phyloP scores from a whole-genome alignment of 2,797 vertebrate genomes.

The Pseudochirops corinnae region DNA sequence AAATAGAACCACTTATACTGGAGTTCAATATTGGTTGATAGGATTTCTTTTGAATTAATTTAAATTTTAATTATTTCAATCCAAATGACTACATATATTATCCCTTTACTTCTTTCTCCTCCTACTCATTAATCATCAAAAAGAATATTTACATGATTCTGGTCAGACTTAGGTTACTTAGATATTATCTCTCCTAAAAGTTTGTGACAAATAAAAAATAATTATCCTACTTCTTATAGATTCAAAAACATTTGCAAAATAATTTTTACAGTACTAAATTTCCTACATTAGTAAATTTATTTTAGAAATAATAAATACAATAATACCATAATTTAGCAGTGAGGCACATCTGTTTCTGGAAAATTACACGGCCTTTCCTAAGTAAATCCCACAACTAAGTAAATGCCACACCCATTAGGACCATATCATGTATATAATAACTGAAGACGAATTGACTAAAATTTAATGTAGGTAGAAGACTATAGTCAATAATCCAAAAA shows the following conservation, averaged over 20 bases:
- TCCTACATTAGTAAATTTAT: neutral
- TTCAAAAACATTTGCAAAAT: slow-evolving; percentile 13
- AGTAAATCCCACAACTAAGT: neutral
- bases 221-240: neutral
- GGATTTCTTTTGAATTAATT: slow-evolving; percentile 23
- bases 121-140: neutral
- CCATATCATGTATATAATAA: neutral
- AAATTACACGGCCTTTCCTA: neutral
- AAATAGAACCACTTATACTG: slow-evolving; percentile 33
- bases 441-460: neutral
- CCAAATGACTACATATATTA: neutral
- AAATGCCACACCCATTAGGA: neutral
- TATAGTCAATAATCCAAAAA: neutral
- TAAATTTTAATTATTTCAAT: slow-evolving; percentile 41
- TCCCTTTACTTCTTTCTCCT: neutral
- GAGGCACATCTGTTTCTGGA: slow-evolving; percentile 23
- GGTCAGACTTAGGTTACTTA: slow-evolving; percentile 7
- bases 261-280: neutral
- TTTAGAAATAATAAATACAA: slow-evolving; percentile 16
- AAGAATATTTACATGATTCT: slow-evolving; percentile 38
- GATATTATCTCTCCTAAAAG: neutral
- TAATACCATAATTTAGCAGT: neutral
- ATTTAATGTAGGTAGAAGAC: neutral
- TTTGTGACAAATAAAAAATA: slow-evolving; percentile 9
- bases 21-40: neutral